Percentiles rank a stretch among this genome's conserved stretches.
These are phyloP conservation scores for Coleophora flavipennella DNA, from an alignment of 2,888 invertebrate genomes.

Conservation along the genomic window DNA sequence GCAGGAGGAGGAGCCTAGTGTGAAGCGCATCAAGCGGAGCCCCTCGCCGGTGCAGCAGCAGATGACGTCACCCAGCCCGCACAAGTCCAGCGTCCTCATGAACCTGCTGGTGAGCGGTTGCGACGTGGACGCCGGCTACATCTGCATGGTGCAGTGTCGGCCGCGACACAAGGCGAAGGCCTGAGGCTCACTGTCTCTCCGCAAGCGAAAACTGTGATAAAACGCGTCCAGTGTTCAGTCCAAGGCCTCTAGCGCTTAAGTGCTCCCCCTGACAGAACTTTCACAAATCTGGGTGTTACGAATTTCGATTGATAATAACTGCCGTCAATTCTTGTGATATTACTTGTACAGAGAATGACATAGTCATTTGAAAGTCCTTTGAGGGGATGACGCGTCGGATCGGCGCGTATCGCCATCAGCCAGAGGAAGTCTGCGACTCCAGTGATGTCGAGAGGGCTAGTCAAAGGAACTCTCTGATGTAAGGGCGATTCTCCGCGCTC, in stretches of 20 bases:
- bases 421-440: slow-evolving; percentile 32
- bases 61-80: slow-evolving; percentile 41
- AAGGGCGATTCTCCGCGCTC: slow-evolving; percentile 26
- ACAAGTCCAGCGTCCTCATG: slow-evolving; percentile 88
- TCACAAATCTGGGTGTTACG: slow-evolving; percentile 27
- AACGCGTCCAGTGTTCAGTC: slow-evolving; percentile 63
- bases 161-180: slow-evolving; percentile 66
- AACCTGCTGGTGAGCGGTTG: slow-evolving; percentile 96
- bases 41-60: slow-evolving; percentile 38
- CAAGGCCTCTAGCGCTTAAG: slow-evolving; percentile 30
- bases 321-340: slow-evolving; percentile 61
- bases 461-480: slow-evolving; percentile 11
- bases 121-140: slow-evolving; percentile 94
- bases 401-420: slow-evolving; percentile 23
- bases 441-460: slow-evolving; percentile 24
- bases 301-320: slow-evolving; percentile 35
- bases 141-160: slow-evolving; percentile 83
- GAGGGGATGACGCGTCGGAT: no score
- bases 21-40: slow-evolving; percentile 55
- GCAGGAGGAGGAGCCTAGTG: slow-evolving; percentile 52
- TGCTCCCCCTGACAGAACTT: slow-evolving; percentile 25
- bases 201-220: slow-evolving; percentile 61
- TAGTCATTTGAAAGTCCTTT: slow-evolving; percentile 26
- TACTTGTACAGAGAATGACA: slow-evolving; percentile 34
- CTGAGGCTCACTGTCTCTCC: slow-evolving; percentile 32